phyloP scores from a whole-genome alignment of 2,888 invertebrate species.

The Drosophila prostipennis region DNA sequence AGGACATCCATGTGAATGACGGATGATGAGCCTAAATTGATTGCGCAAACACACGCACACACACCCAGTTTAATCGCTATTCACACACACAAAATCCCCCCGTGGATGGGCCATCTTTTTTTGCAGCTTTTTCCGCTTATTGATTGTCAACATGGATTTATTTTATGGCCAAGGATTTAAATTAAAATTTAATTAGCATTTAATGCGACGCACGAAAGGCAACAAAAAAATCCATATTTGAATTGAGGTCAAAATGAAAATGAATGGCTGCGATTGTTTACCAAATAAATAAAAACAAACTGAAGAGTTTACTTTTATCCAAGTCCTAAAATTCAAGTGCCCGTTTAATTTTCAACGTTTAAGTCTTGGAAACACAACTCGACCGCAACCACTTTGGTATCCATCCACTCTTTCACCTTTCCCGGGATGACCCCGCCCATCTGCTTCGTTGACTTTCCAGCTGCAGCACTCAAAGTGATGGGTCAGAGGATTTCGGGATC shows the following conservation, averaged over 20 bases:
- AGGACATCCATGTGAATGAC: conserved; percentile 38
- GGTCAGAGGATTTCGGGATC: neutral
- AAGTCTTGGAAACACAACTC: conserved; percentile 17
- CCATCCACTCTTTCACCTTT: conserved; percentile 33
- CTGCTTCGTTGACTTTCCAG: conserved; percentile 36
- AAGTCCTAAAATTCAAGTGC: conserved; percentile 7
- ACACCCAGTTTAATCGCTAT: conserved; percentile 3
- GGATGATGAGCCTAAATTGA: conserved; percentile 49
- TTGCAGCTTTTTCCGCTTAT: conserved; percentile 18
- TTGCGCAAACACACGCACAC: conserved; percentile 17
- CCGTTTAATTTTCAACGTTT: conserved; percentile 24
- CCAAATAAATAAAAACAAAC: neutral
- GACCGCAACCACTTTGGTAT: conserved; percentile 34
- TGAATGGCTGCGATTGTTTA: neutral
- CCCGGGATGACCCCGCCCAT: conserved; percentile 7
- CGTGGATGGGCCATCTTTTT: conserved; percentile 1
- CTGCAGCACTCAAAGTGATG: conserved; percentile 38
- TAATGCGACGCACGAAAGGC: conserved; percentile 20
- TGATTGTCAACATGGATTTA: conserved; percentile 33
- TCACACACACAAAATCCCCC: conserved; percentile 2
- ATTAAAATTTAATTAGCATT: conserved; percentile 49
- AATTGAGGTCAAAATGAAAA: conserved; percentile 21
- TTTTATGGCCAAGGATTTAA: conserved; percentile 23
- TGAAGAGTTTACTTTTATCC: conserved; percentile 7
- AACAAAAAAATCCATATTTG: conserved; percentile 1